A percentile compares a stretch with the other conserved stretches of the same genome.
phyloP scores from a whole-genome alignment of 2,797 vertebrate genomes.

The Danio aesculapii region DNA sequence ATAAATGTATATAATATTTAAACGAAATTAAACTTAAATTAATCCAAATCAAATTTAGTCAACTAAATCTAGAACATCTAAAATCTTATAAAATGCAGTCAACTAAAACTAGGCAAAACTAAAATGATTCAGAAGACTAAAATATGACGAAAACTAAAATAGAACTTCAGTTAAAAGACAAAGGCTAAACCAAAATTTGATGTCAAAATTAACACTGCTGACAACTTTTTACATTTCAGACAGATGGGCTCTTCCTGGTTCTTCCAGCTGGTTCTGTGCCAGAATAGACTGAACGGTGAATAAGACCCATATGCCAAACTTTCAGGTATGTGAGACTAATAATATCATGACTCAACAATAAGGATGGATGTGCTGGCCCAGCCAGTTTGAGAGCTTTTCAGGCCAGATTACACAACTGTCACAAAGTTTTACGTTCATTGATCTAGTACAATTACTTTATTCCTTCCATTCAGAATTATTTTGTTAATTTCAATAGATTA shows the following conservation, averaged over 20 bases:
- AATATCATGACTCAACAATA: constrained; percentile 20
- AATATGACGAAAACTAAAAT: too few relatives aligned
- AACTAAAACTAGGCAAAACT: too few relatives aligned
- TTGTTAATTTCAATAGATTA: neutral
- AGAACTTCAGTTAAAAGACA: too few relatives aligned
- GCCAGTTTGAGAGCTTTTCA: neutral
- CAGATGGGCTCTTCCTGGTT: constrained; percentile 13
- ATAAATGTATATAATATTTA: too few relatives aligned
- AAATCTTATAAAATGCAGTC: too few relatives aligned
- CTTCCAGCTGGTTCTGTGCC: neutral
- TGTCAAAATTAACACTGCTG: too few relatives aligned
- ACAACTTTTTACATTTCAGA: neutral
- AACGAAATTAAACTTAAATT: too few relatives aligned
- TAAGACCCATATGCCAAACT: neutral
- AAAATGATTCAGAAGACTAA: too few relatives aligned
- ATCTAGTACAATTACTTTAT: neutral
- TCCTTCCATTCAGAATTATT: neutral
- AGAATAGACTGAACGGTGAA: neutral
- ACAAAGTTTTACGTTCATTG: neutral
- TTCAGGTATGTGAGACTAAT: constrained; percentile 11
- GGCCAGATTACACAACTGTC: neutral
- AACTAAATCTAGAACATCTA: too few relatives aligned
- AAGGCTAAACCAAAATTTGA: too few relatives aligned
- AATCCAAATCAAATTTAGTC: too few relatives aligned
- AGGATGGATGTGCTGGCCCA: constrained; percentile 2